Evolutionary conservation across 2,888 invertebrate species (phyloP).

Genomic region (Pilophorus perplexus): DNA sequence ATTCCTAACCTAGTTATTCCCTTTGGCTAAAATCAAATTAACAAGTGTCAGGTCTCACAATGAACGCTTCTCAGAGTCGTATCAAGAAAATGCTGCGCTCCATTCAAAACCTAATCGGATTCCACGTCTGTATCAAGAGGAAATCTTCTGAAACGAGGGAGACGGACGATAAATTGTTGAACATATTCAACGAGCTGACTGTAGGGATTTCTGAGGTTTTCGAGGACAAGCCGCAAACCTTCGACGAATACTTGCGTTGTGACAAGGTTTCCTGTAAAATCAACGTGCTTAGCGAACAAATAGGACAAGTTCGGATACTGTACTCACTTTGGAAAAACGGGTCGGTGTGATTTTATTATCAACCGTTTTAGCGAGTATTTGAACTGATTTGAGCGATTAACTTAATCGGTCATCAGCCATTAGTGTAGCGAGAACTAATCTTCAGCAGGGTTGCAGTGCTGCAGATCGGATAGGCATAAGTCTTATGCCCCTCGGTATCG

Average conservation of each 20-base stretch:
- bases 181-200: constrained; percentile 24
- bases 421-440: too few relatives aligned
- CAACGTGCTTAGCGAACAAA: constrained; percentile 26
- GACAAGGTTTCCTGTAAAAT: constrained; percentile 20
- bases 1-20: too few relatives aligned
- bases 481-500: too few relatives aligned
- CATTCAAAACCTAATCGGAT: constrained; percentile 15
- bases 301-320: constrained; percentile 16
- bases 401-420: too few relatives aligned
- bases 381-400: too few relatives aligned
- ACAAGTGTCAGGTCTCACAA: too few relatives aligned
- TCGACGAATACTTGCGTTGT: constrained; percentile 21
- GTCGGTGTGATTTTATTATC: too few relatives aligned
- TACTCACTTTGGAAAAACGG: constrained; percentile 23
- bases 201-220: constrained; percentile 28
- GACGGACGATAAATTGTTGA: constrained; percentile 21
- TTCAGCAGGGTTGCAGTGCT: too few relatives aligned
- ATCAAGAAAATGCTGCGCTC: neutral
- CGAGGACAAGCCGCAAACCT: neutral
- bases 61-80: constrained; percentile 7
- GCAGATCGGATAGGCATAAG: too few relatives aligned
- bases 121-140: constrained; percentile 11
- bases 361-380: too few relatives aligned
- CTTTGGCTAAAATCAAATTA: too few relatives aligned
- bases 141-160: neutral